Evolutionary conservation across 2,797 vertebrate species (phyloP).

Genomic region (Eidolon dupreanum): DNA sequence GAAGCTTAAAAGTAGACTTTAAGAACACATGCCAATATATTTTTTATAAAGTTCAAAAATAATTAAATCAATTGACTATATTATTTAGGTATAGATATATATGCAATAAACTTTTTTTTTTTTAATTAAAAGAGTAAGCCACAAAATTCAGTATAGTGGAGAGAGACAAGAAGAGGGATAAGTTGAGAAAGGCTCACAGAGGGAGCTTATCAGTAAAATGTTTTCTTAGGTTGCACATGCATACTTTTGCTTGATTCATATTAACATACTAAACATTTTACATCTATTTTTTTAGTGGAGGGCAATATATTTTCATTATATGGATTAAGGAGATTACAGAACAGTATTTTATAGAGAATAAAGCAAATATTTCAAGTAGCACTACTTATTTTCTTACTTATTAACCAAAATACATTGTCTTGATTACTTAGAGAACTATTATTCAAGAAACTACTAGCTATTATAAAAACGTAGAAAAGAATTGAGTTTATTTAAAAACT

Average conservation of each 20-base stretch:
- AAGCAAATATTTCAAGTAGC: slow-evolving; percentile 2
- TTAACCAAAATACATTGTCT: slow-evolving; percentile 25
- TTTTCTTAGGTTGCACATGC: background rate
- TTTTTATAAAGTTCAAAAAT: slow-evolving; percentile 30
- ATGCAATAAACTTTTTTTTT: background rate
- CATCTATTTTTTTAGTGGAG: background rate
- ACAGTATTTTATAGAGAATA: background rate
- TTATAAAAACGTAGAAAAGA: background rate
- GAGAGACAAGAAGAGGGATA: background rate
- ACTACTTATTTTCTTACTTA: background rate
- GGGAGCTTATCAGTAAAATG: background rate
- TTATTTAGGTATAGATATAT: background rate
- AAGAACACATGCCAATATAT: background rate
- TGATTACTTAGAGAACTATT: slow-evolving; percentile 4
- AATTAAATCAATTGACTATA: background rate
- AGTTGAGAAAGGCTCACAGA: background rate
- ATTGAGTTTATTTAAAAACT: background rate
- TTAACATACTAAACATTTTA: slow-evolving; percentile 16
- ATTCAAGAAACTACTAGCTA: slow-evolving; percentile 9
- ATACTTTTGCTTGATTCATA: background rate
- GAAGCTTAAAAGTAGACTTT: background rate
- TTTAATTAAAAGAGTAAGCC: background rate
- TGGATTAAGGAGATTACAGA: background rate
- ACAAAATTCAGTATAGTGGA: slow-evolving; percentile 22
- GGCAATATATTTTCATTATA: background rate